Evolutionary conservation across 2,888 invertebrate species (phyloP), one percentile per base, ranked within the genome.

Genomic region (Orthosia incerta): DNA sequence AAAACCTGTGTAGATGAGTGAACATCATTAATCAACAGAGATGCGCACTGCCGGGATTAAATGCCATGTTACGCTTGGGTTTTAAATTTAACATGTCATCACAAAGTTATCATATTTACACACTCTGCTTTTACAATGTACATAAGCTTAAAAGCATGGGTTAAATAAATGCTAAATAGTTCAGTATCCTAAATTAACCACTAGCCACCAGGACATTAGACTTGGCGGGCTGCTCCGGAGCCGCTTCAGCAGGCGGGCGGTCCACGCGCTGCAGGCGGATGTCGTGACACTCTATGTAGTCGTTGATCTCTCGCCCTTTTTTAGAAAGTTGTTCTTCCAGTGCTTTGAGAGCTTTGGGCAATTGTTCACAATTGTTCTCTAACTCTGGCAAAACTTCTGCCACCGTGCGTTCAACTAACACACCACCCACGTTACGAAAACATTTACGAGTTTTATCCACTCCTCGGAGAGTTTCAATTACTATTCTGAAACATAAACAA

Each of bases 391-490:
- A 95, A 65, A 99, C 98, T 87, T 99, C 99, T 90, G 98, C 98
- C 0, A 99, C 99, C 16, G 98, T 99, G 86, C 98, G 97, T 95
- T 99, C 99, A 82, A 99, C 98, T 70, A 99, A 96, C 73, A 99
- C 98, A 45, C 99, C 99, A 69, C 99, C 99, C 82, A 99, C 98
- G 97, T 99, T 97, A 89, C 99, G 97, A 94, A 98, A 99, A 94
- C 99, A 99, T 93, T 98, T 99, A 85, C 99, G 97, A 68, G 97
- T 97, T 18, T 97, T 97, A 90, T 98, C 98, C 31, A 99, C 98
- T 75, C 98, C 98, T 91, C 98, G 98, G 78, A 99, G 96, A 18
- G 99, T 99, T 89, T 99, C 99, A 86, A 99, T 98, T 73, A 99
- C 99, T 93, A 99, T 98, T 93, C 99, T 99, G 94, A 61, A 96